These are phyloP conservation scores for Platygyra sinensis DNA, from an alignment of 64 coral and sea anemone genomes.

Conservation along the genomic window DNA sequence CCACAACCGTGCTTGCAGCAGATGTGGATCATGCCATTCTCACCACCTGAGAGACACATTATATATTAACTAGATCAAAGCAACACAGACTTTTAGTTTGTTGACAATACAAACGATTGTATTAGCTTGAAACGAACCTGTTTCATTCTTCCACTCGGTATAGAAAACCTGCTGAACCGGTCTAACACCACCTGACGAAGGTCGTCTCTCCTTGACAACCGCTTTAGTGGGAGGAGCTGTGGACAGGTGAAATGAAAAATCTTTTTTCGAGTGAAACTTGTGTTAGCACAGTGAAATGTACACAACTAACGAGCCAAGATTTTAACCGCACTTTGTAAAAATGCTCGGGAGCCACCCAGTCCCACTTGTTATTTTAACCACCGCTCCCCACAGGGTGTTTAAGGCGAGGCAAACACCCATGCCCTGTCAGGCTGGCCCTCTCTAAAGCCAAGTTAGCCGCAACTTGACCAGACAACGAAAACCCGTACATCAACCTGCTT, in stretches of 20 bases:
- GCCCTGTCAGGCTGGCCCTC: no score
- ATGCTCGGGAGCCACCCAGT: background rate
- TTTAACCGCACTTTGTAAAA: background rate
- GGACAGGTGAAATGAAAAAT: background rate
- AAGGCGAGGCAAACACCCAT: no score
- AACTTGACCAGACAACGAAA: no score
- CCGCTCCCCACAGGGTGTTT: no score
- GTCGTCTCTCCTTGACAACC: slow-evolving; percentile 54
- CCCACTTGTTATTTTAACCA: no score
- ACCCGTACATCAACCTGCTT: no score
- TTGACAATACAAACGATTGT: background rate
- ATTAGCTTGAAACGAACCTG: slow-evolving; percentile 47
- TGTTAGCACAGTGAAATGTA: no score
- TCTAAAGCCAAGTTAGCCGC: no score
- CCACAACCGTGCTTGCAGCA: no score
- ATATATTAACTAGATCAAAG: background rate
- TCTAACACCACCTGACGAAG: slow-evolving; percentile 60
- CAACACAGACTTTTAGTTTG: background rate
- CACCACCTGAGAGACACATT: no score
- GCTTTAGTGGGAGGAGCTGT: slow-evolving; percentile 77
- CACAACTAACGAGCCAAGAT: background rate
- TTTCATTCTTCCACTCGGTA: slow-evolving; percentile 89
- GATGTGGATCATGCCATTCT: no score
- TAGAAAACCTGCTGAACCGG: slow-evolving; percentile 83
- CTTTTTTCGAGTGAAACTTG: background rate